Evolutionary conservation across 2,888 invertebrate genomes (phyloP), one percentile per base, ranked within the genome.

Genomic region (Schizotus pectinicornis): DNA sequence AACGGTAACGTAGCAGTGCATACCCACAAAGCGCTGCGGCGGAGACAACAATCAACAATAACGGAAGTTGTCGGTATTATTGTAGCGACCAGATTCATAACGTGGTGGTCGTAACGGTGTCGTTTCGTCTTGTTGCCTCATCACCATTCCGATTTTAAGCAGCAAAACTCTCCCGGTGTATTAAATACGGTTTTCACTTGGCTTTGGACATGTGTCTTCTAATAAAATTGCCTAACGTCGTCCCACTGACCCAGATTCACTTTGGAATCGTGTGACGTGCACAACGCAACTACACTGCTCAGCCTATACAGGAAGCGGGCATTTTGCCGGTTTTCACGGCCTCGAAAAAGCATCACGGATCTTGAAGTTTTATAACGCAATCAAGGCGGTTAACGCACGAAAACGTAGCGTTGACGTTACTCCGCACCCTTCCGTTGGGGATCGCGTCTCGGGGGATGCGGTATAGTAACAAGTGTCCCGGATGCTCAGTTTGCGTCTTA

Each of bases 211-310:
- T 36, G 48, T 47, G 47, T 32, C 38, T 56, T 37, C 49, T 54
- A 59, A 59, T 45, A 50, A 59, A 59, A 59, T 59, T 59, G 59
- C 59, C 45, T 39, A 59, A 59, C 50, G 54, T 50, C 34, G 54
- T 54, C 38, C 59, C 41, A 59, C 54, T 59, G 43, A 59, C 59
- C 59, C 54, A 59, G 49, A 58, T 59, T 59, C 34, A 7, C 9
- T 13, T 34, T 42, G 41, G 34, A 51, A 35, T 35, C 42, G 49
- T 32, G 41, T 51, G 42, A 51, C 42, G 51, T 50, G 33, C 31
- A 22, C 22, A 22, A 22, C 22, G 22, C 2, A 22, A 22, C 22
- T 22, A 22, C 5, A 22, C n/a, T n/a, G n/a, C 22, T 22, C 22
- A 22, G 22, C 5, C 22, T 22, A 22, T 22, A 22, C 22, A 22